A percentile compares a stretch with the other conserved stretches of the same genome.
These are phyloP conservation scores for Ptychobarbus kaznakovi DNA, from an alignment of 2,797 vertebrate species.

Conservation along the genomic window DNA sequence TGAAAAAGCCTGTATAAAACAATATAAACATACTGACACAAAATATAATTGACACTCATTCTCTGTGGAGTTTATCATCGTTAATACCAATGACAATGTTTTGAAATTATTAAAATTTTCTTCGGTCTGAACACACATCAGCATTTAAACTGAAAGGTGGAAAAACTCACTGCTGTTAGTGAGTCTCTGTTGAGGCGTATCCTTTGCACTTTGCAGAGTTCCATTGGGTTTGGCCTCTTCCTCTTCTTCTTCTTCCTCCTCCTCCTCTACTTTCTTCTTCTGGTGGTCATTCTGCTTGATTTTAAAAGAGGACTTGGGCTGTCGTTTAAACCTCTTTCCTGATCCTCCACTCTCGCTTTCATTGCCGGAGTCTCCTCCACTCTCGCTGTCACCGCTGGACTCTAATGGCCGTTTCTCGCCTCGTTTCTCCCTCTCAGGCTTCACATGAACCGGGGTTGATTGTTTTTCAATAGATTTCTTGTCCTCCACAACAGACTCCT, in stretches of 20 bases:
- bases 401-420: conserved; percentile 90
- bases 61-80: background rate
- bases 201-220: conserved; percentile 89
- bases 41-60: background rate
- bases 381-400: conserved; percentile 86
- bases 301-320: conserved; percentile 94
- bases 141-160: background rate
- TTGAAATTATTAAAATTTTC: background rate
- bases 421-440: conserved; percentile 41
- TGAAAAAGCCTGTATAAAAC: background rate
- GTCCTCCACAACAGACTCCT: conserved; percentile 72
- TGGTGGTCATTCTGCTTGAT: conserved; percentile 96
- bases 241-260: conserved; percentile 86
- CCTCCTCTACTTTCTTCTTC: conserved; percentile 85
- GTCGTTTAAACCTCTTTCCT: conserved; percentile 89
- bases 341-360: conserved; percentile 88
- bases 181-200: conserved; percentile 92
- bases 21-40: background rate
- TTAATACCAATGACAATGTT: background rate
- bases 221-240: conserved; percentile 86
- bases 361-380: conserved; percentile 83
- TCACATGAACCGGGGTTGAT: conserved; percentile 25
- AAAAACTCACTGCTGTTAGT: conserved; percentile 90
- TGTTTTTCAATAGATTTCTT: conserved; percentile 49
- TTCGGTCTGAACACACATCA: background rate